phyloP scores from a whole-genome alignment of 2,113 vertebrate species.

The Cinclus cinclus region DNA sequence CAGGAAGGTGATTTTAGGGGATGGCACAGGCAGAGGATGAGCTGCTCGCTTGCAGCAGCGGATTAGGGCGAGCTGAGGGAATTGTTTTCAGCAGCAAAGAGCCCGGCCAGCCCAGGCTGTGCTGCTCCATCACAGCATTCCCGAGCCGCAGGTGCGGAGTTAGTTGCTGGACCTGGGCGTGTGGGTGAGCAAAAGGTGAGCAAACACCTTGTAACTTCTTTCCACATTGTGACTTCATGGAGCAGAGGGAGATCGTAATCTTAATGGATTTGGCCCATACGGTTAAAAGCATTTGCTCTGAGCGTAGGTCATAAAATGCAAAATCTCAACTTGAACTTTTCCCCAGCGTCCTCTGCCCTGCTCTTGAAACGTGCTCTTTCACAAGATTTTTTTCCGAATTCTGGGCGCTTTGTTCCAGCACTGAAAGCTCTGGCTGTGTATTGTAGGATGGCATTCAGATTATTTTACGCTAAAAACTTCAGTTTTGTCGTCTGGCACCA shows the following conservation, averaged over 20 bases:
- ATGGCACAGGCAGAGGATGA: background rate
- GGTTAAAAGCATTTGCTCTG: background rate
- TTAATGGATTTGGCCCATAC: accelerated
- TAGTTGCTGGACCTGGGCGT: background rate
- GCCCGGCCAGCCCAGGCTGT: accelerated
- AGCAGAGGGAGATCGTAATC: background rate
- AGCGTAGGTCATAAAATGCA: too few relatives aligned
- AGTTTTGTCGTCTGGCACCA: background rate
- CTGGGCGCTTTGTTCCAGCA: background rate
- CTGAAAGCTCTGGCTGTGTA: background rate
- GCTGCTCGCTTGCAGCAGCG: background rate
- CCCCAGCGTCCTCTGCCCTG: background rate
- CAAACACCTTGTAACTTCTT: background rate
- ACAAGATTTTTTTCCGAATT: background rate
- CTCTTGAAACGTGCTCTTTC: background rate
- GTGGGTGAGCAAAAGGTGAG: background rate
- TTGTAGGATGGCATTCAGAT: background rate
- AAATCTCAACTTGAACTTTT: background rate
- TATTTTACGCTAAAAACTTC: background rate
- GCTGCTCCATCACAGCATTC: accelerated
- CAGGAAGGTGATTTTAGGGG: background rate
- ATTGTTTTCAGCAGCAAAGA: background rate
- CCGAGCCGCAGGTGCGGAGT: background rate
- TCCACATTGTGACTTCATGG: background rate
- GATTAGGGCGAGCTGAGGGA: background rate